A percentile compares a stretch with the other conserved stretches of the same genome.
These are phyloP conservation scores for Actenoides lindsayi DNA, from an alignment of 2,113 vertebrate genomes.

Conservation along the genomic window DNA sequence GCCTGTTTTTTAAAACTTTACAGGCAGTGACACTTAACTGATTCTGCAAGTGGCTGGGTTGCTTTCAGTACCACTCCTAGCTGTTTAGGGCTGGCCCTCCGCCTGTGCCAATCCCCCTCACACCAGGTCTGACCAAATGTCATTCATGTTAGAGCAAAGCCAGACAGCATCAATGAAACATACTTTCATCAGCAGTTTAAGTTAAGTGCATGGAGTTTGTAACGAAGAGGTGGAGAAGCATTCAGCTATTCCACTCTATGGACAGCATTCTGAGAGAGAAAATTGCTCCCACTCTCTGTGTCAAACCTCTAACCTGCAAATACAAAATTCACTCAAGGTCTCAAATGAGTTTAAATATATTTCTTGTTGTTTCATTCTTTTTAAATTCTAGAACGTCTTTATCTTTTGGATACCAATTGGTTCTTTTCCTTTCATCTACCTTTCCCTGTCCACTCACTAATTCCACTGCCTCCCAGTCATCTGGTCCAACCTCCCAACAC, in stretches of 20 bases:
- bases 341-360: not conserved
- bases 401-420: not conserved
- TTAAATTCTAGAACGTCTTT: not conserved
- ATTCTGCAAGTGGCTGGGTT: not conserved
- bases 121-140: rapidly evolving
- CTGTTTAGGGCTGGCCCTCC: not conserved
- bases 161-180: not conserved
- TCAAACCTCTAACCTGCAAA: not conserved
- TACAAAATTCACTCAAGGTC: not conserved
- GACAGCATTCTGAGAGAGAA: not conserved
- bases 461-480: not conserved
- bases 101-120: rapidly evolving
- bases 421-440: not conserved
- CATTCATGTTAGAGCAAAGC: not conserved
- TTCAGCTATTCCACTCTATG: not conserved
- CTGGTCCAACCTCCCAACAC: rapidly evolving
- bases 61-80: not conserved
- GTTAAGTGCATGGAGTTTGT: not conserved
- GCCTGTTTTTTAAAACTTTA: not conserved
- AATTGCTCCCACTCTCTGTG: not conserved
- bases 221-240: not conserved
- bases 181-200: not conserved
- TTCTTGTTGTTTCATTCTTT: not conserved
- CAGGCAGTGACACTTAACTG: not conserved
- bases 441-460: not conserved